Conservation (phyloP, 64 coral and sea anemone genomes). For the Catalaphyllia jardinei region DNA sequence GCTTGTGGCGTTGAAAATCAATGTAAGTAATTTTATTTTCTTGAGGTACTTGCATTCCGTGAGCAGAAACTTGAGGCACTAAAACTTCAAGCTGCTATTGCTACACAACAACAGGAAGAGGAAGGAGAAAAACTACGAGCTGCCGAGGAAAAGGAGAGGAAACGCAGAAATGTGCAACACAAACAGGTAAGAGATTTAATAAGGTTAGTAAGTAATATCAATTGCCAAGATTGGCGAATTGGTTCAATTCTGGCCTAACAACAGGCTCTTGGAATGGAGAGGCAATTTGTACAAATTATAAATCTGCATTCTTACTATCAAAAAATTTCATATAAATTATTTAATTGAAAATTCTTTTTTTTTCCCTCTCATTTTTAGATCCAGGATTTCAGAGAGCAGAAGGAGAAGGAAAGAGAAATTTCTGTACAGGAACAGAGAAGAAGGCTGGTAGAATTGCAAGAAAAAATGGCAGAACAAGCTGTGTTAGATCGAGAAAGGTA, state of each 20-base stretch:
- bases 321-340: too few species aligned
- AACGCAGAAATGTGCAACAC: conserved; percentile 66
- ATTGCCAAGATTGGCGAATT: too few species aligned
- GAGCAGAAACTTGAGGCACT: conserved; percentile 93
- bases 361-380: conserved; percentile 26
- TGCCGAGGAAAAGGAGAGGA: conserved; percentile 66
- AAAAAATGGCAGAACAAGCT: conserved; percentile 76
- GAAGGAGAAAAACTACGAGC: conserved; percentile 60
- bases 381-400: conserved; percentile 56
- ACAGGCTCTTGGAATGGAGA: too few species aligned
- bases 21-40: not conserved
- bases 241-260: too few species aligned
- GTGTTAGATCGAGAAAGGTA: conserved; percentile 80
- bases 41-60: conserved; percentile 84
- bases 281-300: too few species aligned
- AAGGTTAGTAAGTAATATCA: too few species aligned
- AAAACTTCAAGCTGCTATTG: conserved; percentile 80
- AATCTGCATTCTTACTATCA: too few species aligned
- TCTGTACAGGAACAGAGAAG: conserved; percentile 45
- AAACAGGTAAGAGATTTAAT: not conserved
- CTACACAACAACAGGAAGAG: conserved; percentile 82
- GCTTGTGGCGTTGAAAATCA: too few species aligned
- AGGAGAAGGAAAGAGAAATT: conserved; percentile 52
- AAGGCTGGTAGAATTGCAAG: conserved; percentile 69
- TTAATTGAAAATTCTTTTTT: too few species aligned